phyloP scores from a whole-genome alignment of 2,888 invertebrate genomes.

The Apeira syringaria region DNA sequence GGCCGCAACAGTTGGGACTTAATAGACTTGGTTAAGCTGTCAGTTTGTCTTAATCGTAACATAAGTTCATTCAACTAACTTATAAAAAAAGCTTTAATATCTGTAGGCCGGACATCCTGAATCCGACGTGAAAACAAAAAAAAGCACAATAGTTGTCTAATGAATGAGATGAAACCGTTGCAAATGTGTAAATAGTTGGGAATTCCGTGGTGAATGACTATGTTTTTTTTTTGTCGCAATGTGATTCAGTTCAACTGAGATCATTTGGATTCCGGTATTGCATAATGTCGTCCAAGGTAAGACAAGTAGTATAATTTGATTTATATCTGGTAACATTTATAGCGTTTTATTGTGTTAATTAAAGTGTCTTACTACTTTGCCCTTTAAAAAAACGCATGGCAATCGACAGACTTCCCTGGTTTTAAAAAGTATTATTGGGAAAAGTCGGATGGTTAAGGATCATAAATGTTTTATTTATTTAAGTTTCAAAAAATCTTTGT shows the following conservation, averaged over 20 bases:
- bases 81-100: slow-evolving; percentile 1
- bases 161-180: slow-evolving; percentile 50
- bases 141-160: slow-evolving; percentile 18
- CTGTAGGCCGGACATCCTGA: slow-evolving; percentile 51
- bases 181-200: slow-evolving; percentile 55
- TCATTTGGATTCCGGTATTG: slow-evolving; percentile 16
- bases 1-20: too few species aligned
- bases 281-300: slow-evolving; percentile 14
- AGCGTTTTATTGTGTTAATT: too few species aligned
- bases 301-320: slow-evolving; percentile 1
- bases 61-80: background rate
- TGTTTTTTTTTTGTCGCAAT: slow-evolving; percentile 20
- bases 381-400: too few species aligned
- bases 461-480: too few species aligned
- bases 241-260: slow-evolving; percentile 13
- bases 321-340: background rate
- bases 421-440: too few species aligned
- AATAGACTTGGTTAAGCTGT: too few species aligned
- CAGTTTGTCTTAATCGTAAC: too few species aligned
- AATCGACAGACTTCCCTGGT: too few species aligned
- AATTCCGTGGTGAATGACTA: slow-evolving; percentile 43
- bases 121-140: slow-evolving; percentile 34
- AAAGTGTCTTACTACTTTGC: too few species aligned
- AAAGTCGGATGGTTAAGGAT: too few species aligned
- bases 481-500: too few species aligned